Percentiles rank a stretch among this genome's conserved stretches.
Conservation (phyloP, 2,797 vertebrate species). For the Pangasius macronema region DNA sequence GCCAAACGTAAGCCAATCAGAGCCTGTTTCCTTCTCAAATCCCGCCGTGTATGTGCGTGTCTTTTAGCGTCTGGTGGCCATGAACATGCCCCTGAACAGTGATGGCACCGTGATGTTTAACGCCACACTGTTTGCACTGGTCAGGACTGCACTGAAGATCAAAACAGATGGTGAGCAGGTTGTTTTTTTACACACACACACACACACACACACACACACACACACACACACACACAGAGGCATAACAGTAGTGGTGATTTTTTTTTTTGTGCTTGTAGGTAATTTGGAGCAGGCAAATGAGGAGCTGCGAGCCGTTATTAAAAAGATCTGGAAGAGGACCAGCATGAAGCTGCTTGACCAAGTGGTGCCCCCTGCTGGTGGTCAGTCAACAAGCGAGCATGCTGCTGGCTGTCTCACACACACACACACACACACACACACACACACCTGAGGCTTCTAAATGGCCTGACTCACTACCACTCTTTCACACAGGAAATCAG, state of each 20-base stretch:
- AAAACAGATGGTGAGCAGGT: conserved; percentile 90
- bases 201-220: background rate
- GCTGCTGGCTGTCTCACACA: conserved; percentile 8
- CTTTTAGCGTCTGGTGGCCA: conserved; percentile 91
- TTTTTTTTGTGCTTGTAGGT: conserved; percentile 71
- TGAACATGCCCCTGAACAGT: conserved; percentile 99
- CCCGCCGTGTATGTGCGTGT: background rate
- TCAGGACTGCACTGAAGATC: conserved; percentile 97
- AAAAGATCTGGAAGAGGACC: conserved; percentile 99
- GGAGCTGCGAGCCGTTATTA: conserved; percentile 96
- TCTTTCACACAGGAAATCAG: background rate
- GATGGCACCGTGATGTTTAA: conserved; percentile 98
- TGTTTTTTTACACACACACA: background rate
- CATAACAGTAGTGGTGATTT: conserved; percentile 2
- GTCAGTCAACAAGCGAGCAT: conserved; percentile 80
- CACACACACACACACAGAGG: background rate
- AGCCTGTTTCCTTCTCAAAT: background rate
- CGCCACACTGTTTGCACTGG: conserved; percentile 95
- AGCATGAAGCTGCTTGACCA: conserved; percentile 99
- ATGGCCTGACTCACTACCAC: too few relatives aligned
- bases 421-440: conserved; percentile 44
- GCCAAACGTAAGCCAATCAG: background rate
- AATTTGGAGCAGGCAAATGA: conserved; percentile 99
- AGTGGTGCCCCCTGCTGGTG: conserved; percentile 98
- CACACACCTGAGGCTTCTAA: background rate